Evolutionary conservation across 2,797 vertebrate species (phyloP), one percentile per base, ranked within the genome.

Genomic region (Eulemur coronatus): DNA sequence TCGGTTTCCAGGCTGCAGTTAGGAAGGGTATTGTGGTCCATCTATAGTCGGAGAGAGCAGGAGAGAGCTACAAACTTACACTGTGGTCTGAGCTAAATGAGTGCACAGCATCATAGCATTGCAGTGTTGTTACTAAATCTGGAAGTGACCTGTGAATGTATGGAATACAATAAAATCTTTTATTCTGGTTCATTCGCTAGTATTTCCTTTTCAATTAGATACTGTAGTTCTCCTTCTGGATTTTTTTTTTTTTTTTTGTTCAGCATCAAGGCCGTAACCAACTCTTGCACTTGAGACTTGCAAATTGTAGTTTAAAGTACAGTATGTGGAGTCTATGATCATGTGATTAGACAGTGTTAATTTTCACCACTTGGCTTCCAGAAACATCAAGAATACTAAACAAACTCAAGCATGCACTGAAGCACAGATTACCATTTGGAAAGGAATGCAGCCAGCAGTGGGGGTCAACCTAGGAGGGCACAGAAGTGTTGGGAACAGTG

Each of bases 131-230:
- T 81, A 67, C n/a, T 57, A 13, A 94, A 59, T 82, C 78, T 94
- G 93, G 30, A 94, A 79, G 65, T 91, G 94, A 93, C 82, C 95
- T 96, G 88, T 94, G 93, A 94, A 89, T 96, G 95, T 96, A 89
- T 85, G 89, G 75, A 91, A 84, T 38, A 82, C 84, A 97, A 84
- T 95, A 96, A 96, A 96, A 43, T 94, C 41, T 35, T 95, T 92
- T 91, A 61, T 93, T 96, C 95, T 95, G 84, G 48, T 61, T 96
- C 82, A 78, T 50, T 67, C 0, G 33, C 61, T 89, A 85, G 52
- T 75, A 81, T 92, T 92, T 94, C 80, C 75, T 96, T 96, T 96
- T 80, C 50, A 22, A 3, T 38, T 86, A 59, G 86, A 67, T 79
- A 18, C 43, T 43, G 18, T 35, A 41, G 63, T 65, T 95, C 17